Base-by-base conservation (phyloP, 2,888 invertebrate genomes). In the Bugulina stolonifera region DNA sequence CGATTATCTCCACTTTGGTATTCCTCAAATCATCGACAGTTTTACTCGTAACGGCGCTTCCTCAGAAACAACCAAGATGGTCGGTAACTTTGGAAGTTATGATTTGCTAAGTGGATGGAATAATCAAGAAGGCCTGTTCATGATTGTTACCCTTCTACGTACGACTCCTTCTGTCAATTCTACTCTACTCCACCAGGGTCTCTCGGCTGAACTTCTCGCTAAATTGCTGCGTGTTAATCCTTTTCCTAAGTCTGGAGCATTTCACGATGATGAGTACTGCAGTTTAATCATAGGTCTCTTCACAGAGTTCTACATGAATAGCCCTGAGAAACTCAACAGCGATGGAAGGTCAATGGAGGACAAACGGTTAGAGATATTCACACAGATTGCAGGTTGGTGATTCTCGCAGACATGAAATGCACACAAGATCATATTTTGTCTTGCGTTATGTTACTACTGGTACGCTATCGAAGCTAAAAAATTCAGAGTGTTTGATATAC, bases 71-170 rank as follows among this genome's bases (percentile, higher is more conserved):
- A 43, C 5, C 10, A 10, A 5, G 18, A 43, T 43, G 43, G 10
- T 64, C 14, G 64, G 32, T 3, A 64, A 64, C 32, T 64, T 64
- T 64, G 64, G 29, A 29, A 32, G n/a, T 10, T 64, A 29, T 34
- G 64, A 64, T 64, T 27, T 64, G 18, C 27, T 64, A 10, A 64
- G 64, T 32, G 64, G 64, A 1, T 64, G 64, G 64, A 64, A 64
- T 32, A 34, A 64, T 32, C 64, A 64, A 32, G 64, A 64, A 32
- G 64, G 64, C 32, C 32, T 64, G 64, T 14, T 64, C 5, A n/a
- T n/a, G 5, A 57, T 57, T 18, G 23, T 5, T 25, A 57, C 5
- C 5, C 57, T 57, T 57, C 23, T n/a, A n/a, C n/a, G n/a, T n/a
- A n/a, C n/a, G n/a, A n/a, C n/a, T n/a, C n/a, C n/a, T n/a, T n/a